Base-by-base conservation (phyloP, 2,113 vertebrate species). In the Tinamus guttatus region DNA sequence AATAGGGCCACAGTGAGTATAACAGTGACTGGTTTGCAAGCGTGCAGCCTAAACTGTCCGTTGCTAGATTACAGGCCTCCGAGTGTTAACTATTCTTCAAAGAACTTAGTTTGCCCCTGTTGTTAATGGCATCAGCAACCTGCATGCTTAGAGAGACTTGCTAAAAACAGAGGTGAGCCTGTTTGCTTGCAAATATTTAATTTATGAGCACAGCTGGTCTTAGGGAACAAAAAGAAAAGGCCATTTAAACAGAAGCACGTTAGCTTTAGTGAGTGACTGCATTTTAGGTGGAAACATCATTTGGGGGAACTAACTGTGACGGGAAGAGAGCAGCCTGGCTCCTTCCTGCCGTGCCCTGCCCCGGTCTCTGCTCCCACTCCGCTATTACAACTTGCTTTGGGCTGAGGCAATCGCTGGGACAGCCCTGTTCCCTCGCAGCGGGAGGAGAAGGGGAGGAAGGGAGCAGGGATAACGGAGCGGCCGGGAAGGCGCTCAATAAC, bases 101-200 rank as follows among this genome's bases (percentile, higher is more conserved):
- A 91, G 36, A 93, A 95, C 81, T 0, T 0, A 65, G 4, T 82
- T 91, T 70, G 10, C 13, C n/a, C 14, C 18, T 78, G 69, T 88
- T 88, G 40, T 83, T 92, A 83, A 63, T 62, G 73, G 54, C 87
- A 80, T 90, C 76, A 86, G 68, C 65, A 83, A 77, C 76, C 69
- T 78, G 28, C 69, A 90, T 54, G 74, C 59, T 89, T 82, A 52
- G 89, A 67, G n/a, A 59, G 56, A 74, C 20, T 85, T 93, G 56
- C 76, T 69, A 88, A 84, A 93, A 94, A 7, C 45, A 94, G 59
- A 45, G 10, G 5, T 80, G 34, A 81, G 49, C 56, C 20, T 59
- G 30, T 87, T 94, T 68, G 81, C 81, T 64, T 64, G 52, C 36
- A 90, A 84, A 78, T 78, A 22, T 86, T 93, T 94, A 71, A 79